These are phyloP conservation scores for Orcinus orca DNA, from an alignment of 2,113 vertebrate species.

Conservation along the genomic window DNA sequence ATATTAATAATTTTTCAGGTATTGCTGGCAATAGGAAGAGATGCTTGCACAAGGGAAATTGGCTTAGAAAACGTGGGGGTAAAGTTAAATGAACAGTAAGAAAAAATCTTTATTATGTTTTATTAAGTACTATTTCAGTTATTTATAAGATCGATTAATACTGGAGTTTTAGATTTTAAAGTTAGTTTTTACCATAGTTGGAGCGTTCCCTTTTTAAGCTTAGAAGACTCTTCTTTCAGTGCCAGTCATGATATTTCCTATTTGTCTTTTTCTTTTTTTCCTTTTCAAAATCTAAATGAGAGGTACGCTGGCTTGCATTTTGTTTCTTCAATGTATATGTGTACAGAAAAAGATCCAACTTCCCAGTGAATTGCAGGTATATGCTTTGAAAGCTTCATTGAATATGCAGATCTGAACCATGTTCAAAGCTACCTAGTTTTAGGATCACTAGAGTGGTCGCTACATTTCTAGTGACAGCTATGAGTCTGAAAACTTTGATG, in stretches of 20 bases:
- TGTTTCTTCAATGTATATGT: neutral
- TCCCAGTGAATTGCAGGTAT: neutral
- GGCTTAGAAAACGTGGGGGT: constrained; percentile 88
- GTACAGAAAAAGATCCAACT: neutral
- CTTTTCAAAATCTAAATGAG: neutral
- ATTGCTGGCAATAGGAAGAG: constrained; percentile 87
- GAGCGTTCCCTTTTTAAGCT: neutral
- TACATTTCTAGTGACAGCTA: neutral
- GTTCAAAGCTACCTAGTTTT: neutral
- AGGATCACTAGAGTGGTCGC: neutral
- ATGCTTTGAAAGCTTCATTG: neutral
- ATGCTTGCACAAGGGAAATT: constrained; percentile 86
- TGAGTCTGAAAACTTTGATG: neutral
- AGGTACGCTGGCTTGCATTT: neutral
- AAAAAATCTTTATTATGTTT: neutral
- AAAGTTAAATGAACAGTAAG: constrained; percentile 88
- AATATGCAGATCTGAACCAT: neutral
- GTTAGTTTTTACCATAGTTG: neutral
- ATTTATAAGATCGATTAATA: neutral
- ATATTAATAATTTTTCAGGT: constrained; percentile 80
- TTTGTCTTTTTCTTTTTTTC: neutral
- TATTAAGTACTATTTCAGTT: neutral
- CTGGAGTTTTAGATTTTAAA: neutral
- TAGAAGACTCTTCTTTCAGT: neutral
- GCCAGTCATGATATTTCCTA: neutral